Evolutionary conservation across 2,113 vertebrate genomes (phyloP).

Genomic region (Bagarius yarrelli): DNA sequence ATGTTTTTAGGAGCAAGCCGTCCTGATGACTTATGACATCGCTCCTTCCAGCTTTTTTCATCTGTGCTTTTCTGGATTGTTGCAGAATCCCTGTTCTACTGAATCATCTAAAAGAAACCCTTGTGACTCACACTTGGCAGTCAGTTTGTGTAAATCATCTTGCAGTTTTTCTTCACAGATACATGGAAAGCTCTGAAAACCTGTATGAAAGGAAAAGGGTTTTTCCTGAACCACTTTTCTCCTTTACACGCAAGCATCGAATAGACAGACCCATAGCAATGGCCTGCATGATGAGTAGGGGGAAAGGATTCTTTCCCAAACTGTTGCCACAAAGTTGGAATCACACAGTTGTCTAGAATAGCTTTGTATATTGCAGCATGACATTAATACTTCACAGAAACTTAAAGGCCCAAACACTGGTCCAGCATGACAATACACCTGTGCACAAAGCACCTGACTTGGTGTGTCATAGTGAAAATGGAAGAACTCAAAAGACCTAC

Average conservation of each 20-base stretch:
- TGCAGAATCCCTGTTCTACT: slow-evolving; percentile 41
- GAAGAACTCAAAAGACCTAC: too few species aligned
- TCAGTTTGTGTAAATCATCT: slow-evolving; percentile 43
- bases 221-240: slow-evolving; percentile 21
- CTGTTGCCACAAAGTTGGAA: too few species aligned
- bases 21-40: slow-evolving; percentile 13
- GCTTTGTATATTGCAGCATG: too few species aligned
- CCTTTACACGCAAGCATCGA: not conserved
- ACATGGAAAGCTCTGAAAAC: slow-evolving; percentile 36
- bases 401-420: too few species aligned
- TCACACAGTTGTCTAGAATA: too few species aligned
- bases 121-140: slow-evolving; percentile 50
- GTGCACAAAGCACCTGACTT: too few species aligned
- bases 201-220: slow-evolving; percentile 4
- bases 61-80: slow-evolving; percentile 20
- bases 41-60: slow-evolving; percentile 15
- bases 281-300: not conserved
- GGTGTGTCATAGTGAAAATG: too few species aligned
- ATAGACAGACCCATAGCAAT: not conserved
- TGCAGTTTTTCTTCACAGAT: slow-evolving; percentile 19
- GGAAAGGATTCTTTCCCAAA: not conserved
- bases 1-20: not conserved
- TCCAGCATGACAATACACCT: too few species aligned
- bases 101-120: slow-evolving; percentile 42
- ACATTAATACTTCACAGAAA: too few species aligned